Evolutionary conservation across 2,888 invertebrate genomes (phyloP), one percentile per base, ranked within the genome.

Genomic region (Vannuccia rotundouncinata): DNA sequence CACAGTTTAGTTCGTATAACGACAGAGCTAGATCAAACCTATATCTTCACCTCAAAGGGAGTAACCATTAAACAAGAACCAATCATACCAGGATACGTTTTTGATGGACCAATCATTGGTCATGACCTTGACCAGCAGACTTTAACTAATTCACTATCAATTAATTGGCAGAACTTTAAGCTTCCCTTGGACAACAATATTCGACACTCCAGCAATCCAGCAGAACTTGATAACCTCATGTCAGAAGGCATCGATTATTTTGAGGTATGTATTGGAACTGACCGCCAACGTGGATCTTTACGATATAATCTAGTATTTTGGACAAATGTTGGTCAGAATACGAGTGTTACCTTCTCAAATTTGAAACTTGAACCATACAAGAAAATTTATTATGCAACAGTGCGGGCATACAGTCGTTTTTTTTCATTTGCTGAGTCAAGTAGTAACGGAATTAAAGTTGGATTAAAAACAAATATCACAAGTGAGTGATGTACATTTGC

Each of bases 401-500:
- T 75, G 13, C 75, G 75, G 2, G 75, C 75, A 29, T 25, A 75
- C 29, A 75, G 75, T 29, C 25, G 30, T 29, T 29, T 22, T 2
- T 75, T 75, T 25, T 13, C 75, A 29, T 5, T 17, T 2, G 31
- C 75, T 27, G 17, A 75, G 5, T 2, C 75, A 29, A 75, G 27
- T 2, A 75, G 75, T 25, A 75, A 2, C 28, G 75, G 75, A 29
- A 75, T 75, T 29, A 22, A 29, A 75, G 75, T 75, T 2, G 75
- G 75, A 75, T 29, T 75, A 1, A n/a, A 75, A 5, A 75, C 28
- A 2, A 75, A 22, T 13, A 75, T 75, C 2, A 13, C 29, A 1
- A 29, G 75, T 75, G 29, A 75, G 75, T 75, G 13, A 59, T 59
- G n/a, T n/a, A n/a, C n/a, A n/a, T n/a, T n/a, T n/a, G n/a, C n/a